These are phyloP conservation scores for Epistrophe eligans DNA, from an alignment of 2,888 invertebrate species.

Conservation along the genomic window DNA sequence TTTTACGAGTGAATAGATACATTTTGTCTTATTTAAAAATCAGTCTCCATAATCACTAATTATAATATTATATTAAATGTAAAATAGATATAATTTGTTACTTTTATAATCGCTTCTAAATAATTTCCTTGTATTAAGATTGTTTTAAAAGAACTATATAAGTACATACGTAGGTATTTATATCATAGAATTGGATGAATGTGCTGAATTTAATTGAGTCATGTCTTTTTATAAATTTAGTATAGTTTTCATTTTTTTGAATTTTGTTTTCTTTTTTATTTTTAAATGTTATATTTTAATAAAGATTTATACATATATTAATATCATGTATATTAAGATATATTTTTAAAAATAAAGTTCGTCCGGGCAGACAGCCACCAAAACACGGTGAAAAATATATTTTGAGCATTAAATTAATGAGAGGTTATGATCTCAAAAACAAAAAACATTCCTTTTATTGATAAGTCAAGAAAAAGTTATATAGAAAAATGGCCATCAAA, in stretches of 20 bases:
- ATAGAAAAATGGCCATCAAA: too few species aligned
- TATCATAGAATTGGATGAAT: neutral
- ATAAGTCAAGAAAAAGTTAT: too few species aligned
- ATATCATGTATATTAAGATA: too few species aligned
- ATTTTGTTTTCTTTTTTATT: neutral
- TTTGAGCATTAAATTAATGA: too few species aligned
- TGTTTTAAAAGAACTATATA: neutral
- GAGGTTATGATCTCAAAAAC: too few species aligned
- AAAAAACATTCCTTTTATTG: too few species aligned
- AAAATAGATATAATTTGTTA: constrained; percentile 71
- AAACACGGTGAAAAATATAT: too few species aligned
- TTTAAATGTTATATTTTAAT: neutral
- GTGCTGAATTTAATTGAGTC: constrained; percentile 2
- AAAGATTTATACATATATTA: too few species aligned
- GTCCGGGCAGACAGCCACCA: too few species aligned
- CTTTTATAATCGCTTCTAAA: constrained; percentile 51
- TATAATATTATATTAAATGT: constrained; percentile 64
- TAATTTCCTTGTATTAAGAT: constrained; percentile 14
- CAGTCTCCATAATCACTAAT: constrained; percentile 74
- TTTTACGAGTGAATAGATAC: constrained; percentile 72
- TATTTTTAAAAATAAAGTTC: too few species aligned
- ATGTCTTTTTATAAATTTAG: neutral
- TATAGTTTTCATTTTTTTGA: neutral
- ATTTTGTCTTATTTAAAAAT: constrained; percentile 74
- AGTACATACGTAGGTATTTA: neutral